Conservation (phyloP, 2,113 vertebrate species). For the Hiodon tergisus region DNA sequence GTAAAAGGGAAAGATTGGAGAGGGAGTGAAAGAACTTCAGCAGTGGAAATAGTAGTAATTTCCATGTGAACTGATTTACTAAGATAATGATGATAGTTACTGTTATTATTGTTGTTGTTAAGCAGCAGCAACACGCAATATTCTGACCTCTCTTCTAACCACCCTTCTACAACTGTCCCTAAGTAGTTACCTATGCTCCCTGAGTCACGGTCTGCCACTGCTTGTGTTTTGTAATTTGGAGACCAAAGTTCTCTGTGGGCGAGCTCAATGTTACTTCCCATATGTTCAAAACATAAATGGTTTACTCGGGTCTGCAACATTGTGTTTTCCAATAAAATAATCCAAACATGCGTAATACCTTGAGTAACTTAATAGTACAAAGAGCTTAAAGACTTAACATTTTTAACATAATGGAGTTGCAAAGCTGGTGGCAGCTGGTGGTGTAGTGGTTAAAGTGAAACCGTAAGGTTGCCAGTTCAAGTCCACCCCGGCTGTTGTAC, state of each 20-base stretch:
- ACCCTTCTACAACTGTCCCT: not conserved
- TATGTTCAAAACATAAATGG: constrained; percentile 24
- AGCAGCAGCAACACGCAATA: not conserved
- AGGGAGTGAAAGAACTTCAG: too few relatives aligned
- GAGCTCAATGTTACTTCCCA: constrained; percentile 9
- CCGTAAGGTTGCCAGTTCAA: too few relatives aligned
- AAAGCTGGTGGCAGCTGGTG: too few relatives aligned
- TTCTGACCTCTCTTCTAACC: not conserved
- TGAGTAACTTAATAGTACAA: too few relatives aligned
- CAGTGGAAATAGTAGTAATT: not conserved
- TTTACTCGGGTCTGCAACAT: constrained; percentile 22
- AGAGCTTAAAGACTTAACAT: too few relatives aligned
- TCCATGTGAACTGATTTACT: not conserved
- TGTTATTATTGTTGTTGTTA: not conserved
- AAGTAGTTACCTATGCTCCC: not conserved
- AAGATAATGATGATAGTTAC: too few relatives aligned
- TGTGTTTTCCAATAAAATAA: not conserved
- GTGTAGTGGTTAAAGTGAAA: too few relatives aligned
- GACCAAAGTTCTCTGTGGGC: constrained; percentile 55
- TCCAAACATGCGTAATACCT: too few relatives aligned
- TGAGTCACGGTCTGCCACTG: constrained; percentile 2
- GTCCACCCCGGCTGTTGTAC: too few relatives aligned
- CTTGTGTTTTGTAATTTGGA: constrained; percentile 50
- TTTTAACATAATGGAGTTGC: too few relatives aligned
- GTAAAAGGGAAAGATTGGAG: too few relatives aligned